Conservation (phyloP, 2,797 vertebrate genomes). For the Epinephelus malabaricus region DNA sequence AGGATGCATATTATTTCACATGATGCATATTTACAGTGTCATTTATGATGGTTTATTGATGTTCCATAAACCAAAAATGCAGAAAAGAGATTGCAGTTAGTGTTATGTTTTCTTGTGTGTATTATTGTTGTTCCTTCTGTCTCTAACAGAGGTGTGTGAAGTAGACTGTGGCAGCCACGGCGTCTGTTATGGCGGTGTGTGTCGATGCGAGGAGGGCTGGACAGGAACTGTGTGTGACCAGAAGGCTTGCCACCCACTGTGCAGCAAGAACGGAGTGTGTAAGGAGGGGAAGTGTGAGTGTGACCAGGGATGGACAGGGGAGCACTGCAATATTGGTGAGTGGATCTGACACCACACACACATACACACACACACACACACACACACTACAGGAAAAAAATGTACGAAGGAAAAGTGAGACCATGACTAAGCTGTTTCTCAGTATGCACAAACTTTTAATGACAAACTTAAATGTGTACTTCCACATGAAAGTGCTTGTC, state of each 20-base stretch:
- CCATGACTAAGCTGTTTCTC: background rate
- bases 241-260: constrained; percentile 95
- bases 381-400: constrained; percentile 4
- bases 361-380: constrained; percentile 4
- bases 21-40: background rate
- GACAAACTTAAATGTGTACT: background rate
- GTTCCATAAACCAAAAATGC: background rate
- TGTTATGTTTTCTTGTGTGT: background rate
- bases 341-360: constrained; percentile 9
- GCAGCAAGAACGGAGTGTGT: constrained; percentile 95
- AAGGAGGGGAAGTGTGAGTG: constrained; percentile 98
- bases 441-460: background rate
- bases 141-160: constrained; percentile 89
- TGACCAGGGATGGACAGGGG: constrained; percentile 98
- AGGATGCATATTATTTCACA: constrained; percentile 12
- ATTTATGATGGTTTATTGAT: background rate
- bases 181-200: constrained; percentile 92
- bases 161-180: constrained; percentile 93
- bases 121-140: background rate
- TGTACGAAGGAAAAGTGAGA: background rate
- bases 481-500: background rate
- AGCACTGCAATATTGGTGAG: constrained; percentile 98
- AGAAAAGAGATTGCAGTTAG: background rate
- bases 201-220: constrained; percentile 98
- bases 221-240: constrained; percentile 92